Evolutionary conservation across 2,888 invertebrate species (phyloP), one percentile per base, ranked within the genome.

Genomic region (Lithophane leautieri): DNA sequence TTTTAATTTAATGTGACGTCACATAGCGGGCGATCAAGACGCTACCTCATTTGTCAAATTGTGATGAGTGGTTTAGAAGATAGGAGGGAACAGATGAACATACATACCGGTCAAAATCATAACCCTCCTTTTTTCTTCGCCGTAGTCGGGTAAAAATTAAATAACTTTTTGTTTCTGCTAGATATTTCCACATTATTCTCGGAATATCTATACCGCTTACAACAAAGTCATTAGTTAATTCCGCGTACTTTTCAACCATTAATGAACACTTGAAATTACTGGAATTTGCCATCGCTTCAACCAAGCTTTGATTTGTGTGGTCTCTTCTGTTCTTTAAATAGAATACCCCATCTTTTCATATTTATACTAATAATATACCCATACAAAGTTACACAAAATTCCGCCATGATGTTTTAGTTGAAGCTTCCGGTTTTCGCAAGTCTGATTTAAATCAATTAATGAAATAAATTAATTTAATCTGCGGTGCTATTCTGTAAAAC

Each of bases 231-330:
- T 77, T 76, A 54, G n/a, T 22, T 1, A 40, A 47, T 76, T 62
- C 78, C 70, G 0, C 16, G 25, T 77, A 76, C 54, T 47, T 69
- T 68, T 40, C 19, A 28, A 77, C n/a, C 19, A 28, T 47, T 14
- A 28, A 62, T 62, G 44, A 16, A 42, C 19, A 66, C n/a, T 52
- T n/a, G 19, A n/a, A 61, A 62, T 70, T 19, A 61, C 61, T 62
- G 44, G 77, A 70, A 77, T 19, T 54, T 14, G 22, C 44, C 19
- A 40, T 61, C 42, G 28, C 16, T 52, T 75, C 66, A 56, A 66
- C n/a, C 25, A 16, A 76, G 6, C 19, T 66, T n/a, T n/a, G 28
- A 42, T 42, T 50, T 47, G 61, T 76, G 44, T 76, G 44, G 44
- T 54, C 61, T 52, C 14, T 8, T 47, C 8, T 47, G 11, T 25